A percentile compares a stretch with the other conserved stretches of the same genome.
These are phyloP conservation scores for Phoxinus phoxinus DNA, from an alignment of 2,113 vertebrate genomes.

Conservation along the genomic window DNA sequence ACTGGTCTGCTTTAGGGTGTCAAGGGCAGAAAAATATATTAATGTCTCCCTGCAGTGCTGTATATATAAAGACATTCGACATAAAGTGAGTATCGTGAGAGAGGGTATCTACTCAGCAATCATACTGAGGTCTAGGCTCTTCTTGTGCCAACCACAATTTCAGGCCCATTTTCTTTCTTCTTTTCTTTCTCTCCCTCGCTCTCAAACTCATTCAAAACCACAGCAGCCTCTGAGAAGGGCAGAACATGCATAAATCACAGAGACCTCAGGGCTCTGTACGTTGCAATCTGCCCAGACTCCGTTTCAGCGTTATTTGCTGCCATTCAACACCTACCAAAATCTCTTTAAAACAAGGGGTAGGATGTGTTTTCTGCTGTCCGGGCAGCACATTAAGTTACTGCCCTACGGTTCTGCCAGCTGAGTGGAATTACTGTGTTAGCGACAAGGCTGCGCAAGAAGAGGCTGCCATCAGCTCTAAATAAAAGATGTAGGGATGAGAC, in stretches of 20 bases:
- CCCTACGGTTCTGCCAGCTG: constrained; percentile 56
- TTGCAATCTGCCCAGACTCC: constrained; percentile 36
- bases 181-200: constrained; percentile 2
- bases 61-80: constrained; percentile 23
- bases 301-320: constrained; percentile 62
- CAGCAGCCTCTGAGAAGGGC: constrained; percentile 58
- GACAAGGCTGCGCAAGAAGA: constrained; percentile 59
- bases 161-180: constrained; percentile 35
- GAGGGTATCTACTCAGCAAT: constrained; percentile 41
- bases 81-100: constrained; percentile 14
- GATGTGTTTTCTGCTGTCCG: constrained; percentile 46
- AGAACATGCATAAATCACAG: constrained; percentile 65
- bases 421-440: constrained; percentile 70
- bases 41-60: constrained; percentile 18
- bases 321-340: constrained; percentile 62
- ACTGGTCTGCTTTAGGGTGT: constrained; percentile 22
- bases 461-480: constrained; percentile 72
- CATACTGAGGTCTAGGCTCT: constrained; percentile 27
- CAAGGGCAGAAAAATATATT: constrained; percentile 41
- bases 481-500: constrained; percentile 67
- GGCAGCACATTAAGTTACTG: constrained; percentile 53
- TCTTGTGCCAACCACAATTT: constrained; percentile 48
- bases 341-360: constrained; percentile 51
- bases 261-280: constrained; percentile 55
- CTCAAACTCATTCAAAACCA: constrained; percentile 56